These are phyloP conservation scores for Montipora foliosa DNA, from an alignment of 64 coral and sea anemone genomes.

Conservation along the genomic window DNA sequence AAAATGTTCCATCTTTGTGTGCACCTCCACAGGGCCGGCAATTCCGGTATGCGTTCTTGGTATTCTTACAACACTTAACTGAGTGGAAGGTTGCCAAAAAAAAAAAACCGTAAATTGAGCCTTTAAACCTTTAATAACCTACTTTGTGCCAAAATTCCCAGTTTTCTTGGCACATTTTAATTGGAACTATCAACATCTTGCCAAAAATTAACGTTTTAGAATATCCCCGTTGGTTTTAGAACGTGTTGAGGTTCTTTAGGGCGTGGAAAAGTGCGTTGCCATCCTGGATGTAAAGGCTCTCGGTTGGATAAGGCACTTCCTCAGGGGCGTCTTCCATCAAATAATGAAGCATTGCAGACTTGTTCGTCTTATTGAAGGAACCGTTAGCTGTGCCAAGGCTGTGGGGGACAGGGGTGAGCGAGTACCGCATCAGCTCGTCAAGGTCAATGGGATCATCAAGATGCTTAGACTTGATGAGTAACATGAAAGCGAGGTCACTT, in stretches of 20 bases:
- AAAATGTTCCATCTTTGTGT: no score
- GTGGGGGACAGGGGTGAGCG: constrained; percentile 37
- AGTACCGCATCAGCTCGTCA: constrained; percentile 42
- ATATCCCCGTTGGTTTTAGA: no score
- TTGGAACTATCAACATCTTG: no score
- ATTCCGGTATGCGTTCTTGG: no score
- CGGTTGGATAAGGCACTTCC: neutral
- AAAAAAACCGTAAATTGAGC: no score
- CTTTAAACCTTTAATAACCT: no score
- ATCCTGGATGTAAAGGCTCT: constrained; percentile 15
- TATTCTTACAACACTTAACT: no score
- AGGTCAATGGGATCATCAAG: constrained; percentile 38
- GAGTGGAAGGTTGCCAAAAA: no score
- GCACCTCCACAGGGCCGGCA: no score
- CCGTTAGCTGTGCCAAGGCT: constrained; percentile 45
- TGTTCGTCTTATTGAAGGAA: constrained; percentile 31
- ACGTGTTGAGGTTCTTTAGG: constrained; percentile 2
- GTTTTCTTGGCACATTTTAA: no score
- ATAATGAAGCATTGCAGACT: constrained; percentile 27
- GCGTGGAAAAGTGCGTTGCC: constrained; percentile 39
- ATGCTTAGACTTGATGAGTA: constrained; percentile 20
- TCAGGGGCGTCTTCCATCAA: neutral
- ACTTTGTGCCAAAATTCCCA: no score
- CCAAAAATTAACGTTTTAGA: no score
- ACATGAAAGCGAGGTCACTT: constrained; percentile 24